These are phyloP conservation scores for Zosterops pallidus DNA, from an alignment of 2,113 vertebrate genomes.

Conservation along the genomic window DNA sequence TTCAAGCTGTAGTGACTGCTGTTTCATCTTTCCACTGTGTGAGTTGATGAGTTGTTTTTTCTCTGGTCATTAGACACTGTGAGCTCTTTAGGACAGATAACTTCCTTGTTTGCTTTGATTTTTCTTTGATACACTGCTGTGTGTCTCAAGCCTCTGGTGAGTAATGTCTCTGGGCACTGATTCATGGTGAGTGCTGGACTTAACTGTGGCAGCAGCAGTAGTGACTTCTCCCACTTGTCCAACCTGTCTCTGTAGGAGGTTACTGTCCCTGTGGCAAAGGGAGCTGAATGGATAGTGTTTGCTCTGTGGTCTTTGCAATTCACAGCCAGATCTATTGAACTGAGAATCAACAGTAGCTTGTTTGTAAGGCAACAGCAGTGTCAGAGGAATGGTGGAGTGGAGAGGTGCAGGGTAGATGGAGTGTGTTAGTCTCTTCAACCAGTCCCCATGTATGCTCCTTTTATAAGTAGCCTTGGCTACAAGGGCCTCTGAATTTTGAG, in stretches of 20 bases:
- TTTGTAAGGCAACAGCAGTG: background rate
- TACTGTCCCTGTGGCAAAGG: background rate
- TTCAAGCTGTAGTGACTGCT: background rate
- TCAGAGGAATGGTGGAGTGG: background rate
- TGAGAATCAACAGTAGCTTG: background rate
- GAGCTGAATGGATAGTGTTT: background rate
- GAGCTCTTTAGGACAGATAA: background rate
- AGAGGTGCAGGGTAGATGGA: background rate
- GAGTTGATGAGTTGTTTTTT: background rate
- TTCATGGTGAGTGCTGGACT: background rate
- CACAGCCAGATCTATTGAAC: slow-evolving; percentile 8
- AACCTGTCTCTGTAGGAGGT: background rate
- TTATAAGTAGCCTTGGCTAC: background rate
- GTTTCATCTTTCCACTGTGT: background rate
- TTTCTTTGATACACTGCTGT: background rate
- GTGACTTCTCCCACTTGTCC: background rate
- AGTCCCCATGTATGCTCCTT: background rate
- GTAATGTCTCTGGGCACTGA: slow-evolving; percentile 10
- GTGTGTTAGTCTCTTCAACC: background rate
- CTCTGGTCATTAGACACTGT: background rate
- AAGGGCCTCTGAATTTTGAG: no score
- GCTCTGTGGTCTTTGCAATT: background rate
- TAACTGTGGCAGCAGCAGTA: background rate
- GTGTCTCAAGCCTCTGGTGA: background rate
- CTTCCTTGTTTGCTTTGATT: slow-evolving; percentile 55